Base-by-base conservation (phyloP, 2,113 vertebrate species). In the Alethe castanea region DNA sequence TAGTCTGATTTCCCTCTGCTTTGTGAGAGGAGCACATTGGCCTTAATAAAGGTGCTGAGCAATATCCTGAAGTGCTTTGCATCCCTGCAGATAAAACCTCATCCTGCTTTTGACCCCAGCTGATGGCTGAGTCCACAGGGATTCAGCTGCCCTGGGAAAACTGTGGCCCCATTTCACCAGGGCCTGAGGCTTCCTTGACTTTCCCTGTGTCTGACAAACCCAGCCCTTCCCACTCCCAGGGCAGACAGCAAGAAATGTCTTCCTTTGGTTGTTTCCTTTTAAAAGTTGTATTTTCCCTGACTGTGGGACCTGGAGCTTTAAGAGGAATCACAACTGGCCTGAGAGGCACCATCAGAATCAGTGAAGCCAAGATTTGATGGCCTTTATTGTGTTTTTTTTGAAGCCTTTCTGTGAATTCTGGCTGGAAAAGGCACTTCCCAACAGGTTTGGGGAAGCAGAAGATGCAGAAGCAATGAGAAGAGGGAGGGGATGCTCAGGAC, bases 1-100 rank as follows among this genome's bases (percentile, higher is more conserved):
- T 79, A 97, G 86, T 88, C 88, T 4, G 16, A 76, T 96, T 95
- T 80, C 62, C 16, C 77, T 92, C 92, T 86, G 89, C 91, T 88
- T 70, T 90, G 90, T 87, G 72, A 95, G 80, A 90, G 86, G 73
- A 95, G 90, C 86, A 73, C 82, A 28, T 73, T 89, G 92, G 80
- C 65, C 4, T 20, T 60, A 56, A 89, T 48, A 65, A 86, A 92
- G 82, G 66, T 82, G 94, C 85, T 70, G 92, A 96, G 93, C 3
- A 47, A 77, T 44, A 50, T 5, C 33, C 54, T 59, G 14, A 56
- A 53, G 60, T 42, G 59, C 52, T 88, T 84, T 29, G 2, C 52
- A 44, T 61, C 76, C 76, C 69, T 40, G 16, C 5, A 9, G 48
- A 50, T 52, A 31, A 81, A 88, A 28, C 66, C 59, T 83, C 35